Conservation (phyloP, 2,888 invertebrate genomes). For the Eristalis intricaria region DNA sequence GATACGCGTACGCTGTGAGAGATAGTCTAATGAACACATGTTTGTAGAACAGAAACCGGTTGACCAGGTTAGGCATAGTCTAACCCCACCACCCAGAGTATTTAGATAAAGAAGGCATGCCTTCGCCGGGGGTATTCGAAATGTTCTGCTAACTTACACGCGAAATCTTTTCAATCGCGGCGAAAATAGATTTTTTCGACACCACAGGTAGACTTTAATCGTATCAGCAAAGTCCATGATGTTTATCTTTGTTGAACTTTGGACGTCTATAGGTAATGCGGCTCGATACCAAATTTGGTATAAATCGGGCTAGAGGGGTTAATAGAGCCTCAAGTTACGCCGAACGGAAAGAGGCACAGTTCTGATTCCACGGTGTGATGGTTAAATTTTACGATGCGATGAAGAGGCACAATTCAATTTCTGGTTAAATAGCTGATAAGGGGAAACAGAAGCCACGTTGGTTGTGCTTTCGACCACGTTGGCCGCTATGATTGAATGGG, state of each 20-base stretch:
- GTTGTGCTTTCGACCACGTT: not conserved
- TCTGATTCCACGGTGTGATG: not conserved
- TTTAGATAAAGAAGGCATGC: constrained; percentile 5
- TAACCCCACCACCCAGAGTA: not conserved
- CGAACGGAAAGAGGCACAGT: not conserved
- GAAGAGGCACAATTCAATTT: not conserved
- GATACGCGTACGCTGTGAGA: not conserved
- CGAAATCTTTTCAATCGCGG: not conserved
- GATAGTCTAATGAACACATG: not conserved
- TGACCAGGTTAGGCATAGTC: not conserved
- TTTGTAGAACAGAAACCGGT: not conserved
- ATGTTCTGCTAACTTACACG: not conserved
- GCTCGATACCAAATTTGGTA: constrained; percentile 14
- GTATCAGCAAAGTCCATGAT: constrained; percentile 19
- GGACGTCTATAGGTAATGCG: constrained; percentile 21
- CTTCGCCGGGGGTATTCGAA: constrained; percentile 10
- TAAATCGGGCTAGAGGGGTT: not conserved
- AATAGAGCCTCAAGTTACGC: not conserved
- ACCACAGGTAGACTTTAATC: constrained; percentile 34
- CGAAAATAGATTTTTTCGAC: constrained; percentile 12
- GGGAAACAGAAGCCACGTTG: not conserved
- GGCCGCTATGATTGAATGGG: not conserved
- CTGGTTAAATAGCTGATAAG: not conserved
- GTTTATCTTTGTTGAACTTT: constrained; percentile 44
- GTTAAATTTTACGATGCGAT: not conserved